Percentiles rank a stretch among this genome's conserved stretches.
phyloP scores from a whole-genome alignment of 2,113 vertebrate genomes.

The Atherinomorus stipes region DNA sequence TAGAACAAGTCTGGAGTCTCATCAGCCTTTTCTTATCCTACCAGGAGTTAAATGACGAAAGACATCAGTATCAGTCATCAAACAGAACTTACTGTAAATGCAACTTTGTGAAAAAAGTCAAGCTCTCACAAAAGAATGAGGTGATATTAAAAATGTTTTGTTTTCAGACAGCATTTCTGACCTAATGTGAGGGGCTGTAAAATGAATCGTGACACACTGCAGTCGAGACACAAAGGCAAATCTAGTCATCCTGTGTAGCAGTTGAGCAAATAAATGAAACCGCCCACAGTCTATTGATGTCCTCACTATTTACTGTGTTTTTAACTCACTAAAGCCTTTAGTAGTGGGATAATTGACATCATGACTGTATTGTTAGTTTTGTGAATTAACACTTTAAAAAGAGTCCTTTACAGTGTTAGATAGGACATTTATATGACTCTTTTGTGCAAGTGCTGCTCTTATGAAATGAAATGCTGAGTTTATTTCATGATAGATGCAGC shows the following conservation, averaged over 20 bases:
- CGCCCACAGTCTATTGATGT: slow-evolving; percentile 25
- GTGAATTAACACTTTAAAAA: neutral
- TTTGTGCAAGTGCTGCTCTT: neutral
- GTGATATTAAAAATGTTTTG: slow-evolving; percentile 24
- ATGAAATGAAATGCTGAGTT: slow-evolving; percentile 14
- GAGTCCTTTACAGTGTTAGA: neutral
- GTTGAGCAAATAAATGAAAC: slow-evolving; percentile 17
- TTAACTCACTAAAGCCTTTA: slow-evolving; percentile 1
- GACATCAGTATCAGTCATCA: slow-evolving; percentile 4
- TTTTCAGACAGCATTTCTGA: slow-evolving; percentile 14
- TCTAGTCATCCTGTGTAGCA: neutral
- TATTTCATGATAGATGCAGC: slow-evolving; percentile 3
- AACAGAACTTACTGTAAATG: slow-evolving; percentile 10
- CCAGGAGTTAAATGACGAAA: slow-evolving; percentile 24
- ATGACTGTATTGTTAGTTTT: slow-evolving; percentile 11
- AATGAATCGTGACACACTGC: neutral
- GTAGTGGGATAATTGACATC: slow-evolving; percentile 5
- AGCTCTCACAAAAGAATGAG: slow-evolving; percentile 2
- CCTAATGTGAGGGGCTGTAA: slow-evolving; percentile 1
- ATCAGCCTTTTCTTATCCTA: neutral
- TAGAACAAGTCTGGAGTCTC: slow-evolving; percentile 4
- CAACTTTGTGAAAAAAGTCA: slow-evolving; percentile 1
- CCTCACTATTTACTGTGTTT: slow-evolving; percentile 8
- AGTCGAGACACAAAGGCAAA: slow-evolving; percentile 2
- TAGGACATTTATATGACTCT: slow-evolving; percentile 1